These are phyloP conservation scores for Drosophila funebris DNA, from an alignment of 1,140 invertebrate genomes.

Conservation along the genomic window DNA sequence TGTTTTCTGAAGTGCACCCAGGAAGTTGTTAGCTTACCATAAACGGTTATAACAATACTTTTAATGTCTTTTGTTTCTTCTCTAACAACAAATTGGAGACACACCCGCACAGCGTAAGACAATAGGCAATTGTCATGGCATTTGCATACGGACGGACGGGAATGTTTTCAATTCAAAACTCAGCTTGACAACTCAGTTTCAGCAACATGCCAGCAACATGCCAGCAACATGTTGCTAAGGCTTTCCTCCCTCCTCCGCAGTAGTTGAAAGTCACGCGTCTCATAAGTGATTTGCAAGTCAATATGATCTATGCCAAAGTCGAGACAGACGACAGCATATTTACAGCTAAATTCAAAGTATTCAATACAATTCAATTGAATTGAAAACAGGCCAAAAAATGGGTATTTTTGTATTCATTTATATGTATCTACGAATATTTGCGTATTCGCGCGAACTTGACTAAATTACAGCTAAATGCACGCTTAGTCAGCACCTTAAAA, in stretches of 20 bases:
- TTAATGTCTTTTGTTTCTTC: constrained; percentile 14
- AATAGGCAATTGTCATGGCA: constrained; percentile 4
- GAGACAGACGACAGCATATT: background rate
- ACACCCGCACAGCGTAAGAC: constrained; percentile 24
- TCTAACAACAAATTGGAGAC: background rate
- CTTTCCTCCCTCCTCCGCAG: background rate
- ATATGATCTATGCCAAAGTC: constrained; percentile 20
- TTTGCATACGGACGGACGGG: constrained; percentile 18
- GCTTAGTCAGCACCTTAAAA: constrained; percentile 65
- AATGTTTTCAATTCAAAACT: constrained; percentile 3
- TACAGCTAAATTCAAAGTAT: constrained; percentile 34
- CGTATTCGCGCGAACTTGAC: constrained; percentile 58
- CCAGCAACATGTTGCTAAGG: constrained; percentile 9
- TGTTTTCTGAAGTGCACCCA: background rate
- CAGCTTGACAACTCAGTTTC: background rate
- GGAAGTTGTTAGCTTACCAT: constrained; percentile 35
- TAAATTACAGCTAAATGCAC: constrained; percentile 61
- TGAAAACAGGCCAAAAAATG: constrained; percentile 42
- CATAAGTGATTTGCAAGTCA: constrained; percentile 64
- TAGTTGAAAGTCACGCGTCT: constrained; percentile 8
- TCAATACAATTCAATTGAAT: constrained; percentile 65
- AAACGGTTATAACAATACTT: constrained; percentile 21
- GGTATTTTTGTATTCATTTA: constrained; percentile 26
- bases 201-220: background rate
- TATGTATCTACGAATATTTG: background rate